These are phyloP conservation scores for Tangara arthus DNA, from an alignment of 2,797 vertebrate species.

Conservation along the genomic window DNA sequence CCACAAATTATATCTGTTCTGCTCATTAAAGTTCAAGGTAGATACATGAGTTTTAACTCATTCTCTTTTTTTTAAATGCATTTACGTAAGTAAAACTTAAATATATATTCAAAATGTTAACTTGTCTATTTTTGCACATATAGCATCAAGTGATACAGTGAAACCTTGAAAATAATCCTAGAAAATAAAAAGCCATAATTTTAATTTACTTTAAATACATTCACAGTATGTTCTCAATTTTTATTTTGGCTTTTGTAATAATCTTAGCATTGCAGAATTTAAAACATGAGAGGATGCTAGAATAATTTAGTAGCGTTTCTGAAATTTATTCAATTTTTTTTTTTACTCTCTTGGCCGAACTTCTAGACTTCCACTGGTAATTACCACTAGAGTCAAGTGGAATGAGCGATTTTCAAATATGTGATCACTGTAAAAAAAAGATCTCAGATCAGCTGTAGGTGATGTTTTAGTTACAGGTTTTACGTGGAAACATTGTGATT, in stretches of 20 bases:
- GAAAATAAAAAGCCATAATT: not conserved
- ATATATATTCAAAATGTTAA: not conserved
- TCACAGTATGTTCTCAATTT: not conserved
- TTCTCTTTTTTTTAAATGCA: not conserved
- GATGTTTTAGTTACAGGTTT: not conserved
- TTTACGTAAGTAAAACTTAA: not conserved
- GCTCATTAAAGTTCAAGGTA: slow-evolving; percentile 51
- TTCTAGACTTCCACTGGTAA: not conserved
- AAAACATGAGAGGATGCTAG: not conserved
- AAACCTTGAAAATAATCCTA: not conserved
- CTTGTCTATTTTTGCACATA: not conserved
- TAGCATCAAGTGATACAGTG: not conserved
- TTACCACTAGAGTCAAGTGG: not conserved
- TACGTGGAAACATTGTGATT: not conserved
- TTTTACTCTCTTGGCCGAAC: not conserved
- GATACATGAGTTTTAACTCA: not conserved
- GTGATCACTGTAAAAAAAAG: not conserved
- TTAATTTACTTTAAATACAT: not conserved
- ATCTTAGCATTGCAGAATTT: not conserved
- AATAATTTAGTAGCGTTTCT: not conserved
- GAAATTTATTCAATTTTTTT: not conserved
- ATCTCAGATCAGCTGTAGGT: not conserved
- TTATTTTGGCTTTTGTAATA: not conserved
- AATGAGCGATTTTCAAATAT: not conserved
- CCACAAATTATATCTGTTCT: slow-evolving; percentile 29